These are phyloP conservation scores for Equus quagga DNA, from an alignment of 2,113 vertebrate genomes.

Conservation along the genomic window DNA sequence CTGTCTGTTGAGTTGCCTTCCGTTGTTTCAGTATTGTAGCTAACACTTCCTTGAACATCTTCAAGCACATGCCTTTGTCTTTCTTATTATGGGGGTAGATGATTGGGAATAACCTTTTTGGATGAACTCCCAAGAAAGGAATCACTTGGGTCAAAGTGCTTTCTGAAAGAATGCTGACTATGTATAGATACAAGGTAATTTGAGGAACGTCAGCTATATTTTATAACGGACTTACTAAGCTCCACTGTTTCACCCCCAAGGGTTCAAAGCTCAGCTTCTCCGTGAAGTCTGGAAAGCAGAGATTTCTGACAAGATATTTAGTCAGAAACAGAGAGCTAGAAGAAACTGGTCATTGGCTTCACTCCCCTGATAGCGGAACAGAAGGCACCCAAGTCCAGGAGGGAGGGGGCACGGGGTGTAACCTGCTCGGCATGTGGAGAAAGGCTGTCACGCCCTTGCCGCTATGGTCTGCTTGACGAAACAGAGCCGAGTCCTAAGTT, in stretches of 20 bases:
- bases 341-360: not conserved
- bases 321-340: not conserved
- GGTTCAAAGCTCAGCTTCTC: not conserved
- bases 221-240: not conserved
- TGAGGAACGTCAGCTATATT: not conserved
- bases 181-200: not conserved
- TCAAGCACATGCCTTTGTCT: not conserved
- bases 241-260: not conserved
- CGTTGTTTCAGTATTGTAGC: not conserved
- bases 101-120: not conserved
- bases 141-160: not conserved
- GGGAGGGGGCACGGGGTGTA: fast-evolving
- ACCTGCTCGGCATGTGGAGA: not conserved
- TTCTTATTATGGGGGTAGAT: not conserved
- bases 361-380: not conserved
- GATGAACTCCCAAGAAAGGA: not conserved
- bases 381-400: not conserved
- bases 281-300: not conserved
- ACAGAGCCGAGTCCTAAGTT: not conserved
- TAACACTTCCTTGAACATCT: not conserved
- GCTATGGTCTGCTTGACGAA: not conserved
- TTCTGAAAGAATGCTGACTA: not conserved
- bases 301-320: not conserved
- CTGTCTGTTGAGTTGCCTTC: not conserved
- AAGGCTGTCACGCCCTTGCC: not conserved